A percentile compares a stretch with the other conserved stretches of the same genome.
These are phyloP conservation scores for Nomada ferruginata DNA, from an alignment of 2,888 invertebrate species.

Conservation along the genomic window DNA sequence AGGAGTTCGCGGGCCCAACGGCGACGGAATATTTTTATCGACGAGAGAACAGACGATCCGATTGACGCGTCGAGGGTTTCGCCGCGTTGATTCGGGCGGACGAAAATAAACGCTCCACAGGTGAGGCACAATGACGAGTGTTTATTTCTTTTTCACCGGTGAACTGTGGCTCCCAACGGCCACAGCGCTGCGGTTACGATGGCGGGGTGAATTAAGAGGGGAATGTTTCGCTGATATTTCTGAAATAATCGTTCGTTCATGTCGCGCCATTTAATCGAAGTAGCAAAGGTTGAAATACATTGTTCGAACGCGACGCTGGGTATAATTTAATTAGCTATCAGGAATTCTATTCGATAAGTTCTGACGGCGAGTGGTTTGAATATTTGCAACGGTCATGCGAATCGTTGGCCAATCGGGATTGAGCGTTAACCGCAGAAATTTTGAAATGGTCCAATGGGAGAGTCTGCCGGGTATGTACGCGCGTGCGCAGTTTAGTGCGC, in stretches of 20 bases:
- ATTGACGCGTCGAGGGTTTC: constrained; percentile 22
- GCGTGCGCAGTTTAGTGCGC: neutral
- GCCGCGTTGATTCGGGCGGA: neutral
- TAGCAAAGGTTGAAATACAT: neutral
- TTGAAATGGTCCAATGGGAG: constrained; percentile 19
- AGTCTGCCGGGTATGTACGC: too few relatives aligned
- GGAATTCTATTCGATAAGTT: neutral
- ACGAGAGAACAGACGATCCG: neutral
- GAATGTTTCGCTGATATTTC: too few relatives aligned
- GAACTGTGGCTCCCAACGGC: constrained; percentile 17
- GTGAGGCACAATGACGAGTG: constrained; percentile 51
- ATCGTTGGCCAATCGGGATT: neutral
- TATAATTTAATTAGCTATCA: neutral
- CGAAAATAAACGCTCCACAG: constrained; percentile 41
- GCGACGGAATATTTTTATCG: constrained; percentile 1
- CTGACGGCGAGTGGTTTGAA: constrained; percentile 1
- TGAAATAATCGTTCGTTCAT: too few relatives aligned
- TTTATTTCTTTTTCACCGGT: constrained; percentile 19
- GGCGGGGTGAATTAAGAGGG: constrained; percentile 15
- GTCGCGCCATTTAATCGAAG: too few relatives aligned
- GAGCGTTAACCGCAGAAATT: too few relatives aligned
- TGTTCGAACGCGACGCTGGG: neutral
- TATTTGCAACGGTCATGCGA: neutral
- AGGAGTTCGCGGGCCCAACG: constrained; percentile 1
- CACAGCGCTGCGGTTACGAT: constrained; percentile 13